These are phyloP conservation scores for Cyanocitta stelleri DNA, from an alignment of 2,113 vertebrate species.

Conservation along the genomic window DNA sequence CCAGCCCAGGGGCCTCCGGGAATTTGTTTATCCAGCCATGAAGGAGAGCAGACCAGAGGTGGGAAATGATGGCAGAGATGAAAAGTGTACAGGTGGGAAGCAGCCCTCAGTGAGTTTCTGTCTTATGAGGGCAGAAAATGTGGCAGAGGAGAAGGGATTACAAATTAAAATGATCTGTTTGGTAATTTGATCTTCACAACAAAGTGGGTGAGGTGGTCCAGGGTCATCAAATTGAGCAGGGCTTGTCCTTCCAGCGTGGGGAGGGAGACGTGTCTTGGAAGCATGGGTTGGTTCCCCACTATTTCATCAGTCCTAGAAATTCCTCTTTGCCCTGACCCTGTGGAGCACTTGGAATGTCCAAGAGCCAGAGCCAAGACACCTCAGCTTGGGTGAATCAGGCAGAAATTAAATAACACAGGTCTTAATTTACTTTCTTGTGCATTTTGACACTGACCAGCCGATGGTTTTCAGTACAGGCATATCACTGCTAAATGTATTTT, in stretches of 20 bases:
- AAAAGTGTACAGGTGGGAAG: not conserved
- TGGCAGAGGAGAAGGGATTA: not conserved
- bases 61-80: not conserved
- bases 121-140: not conserved
- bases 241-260: not conserved
- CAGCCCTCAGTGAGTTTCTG: not conserved
- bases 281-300: not conserved
- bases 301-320: not conserved
- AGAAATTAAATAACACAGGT: not conserved
- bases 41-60: not conserved
- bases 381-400: not conserved
- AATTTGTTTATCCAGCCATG: not conserved
- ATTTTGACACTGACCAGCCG: not conserved
- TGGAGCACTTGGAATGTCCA: not conserved
- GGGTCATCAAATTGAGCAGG: accelerated
- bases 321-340: not conserved
- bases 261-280: not conserved
- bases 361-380: not conserved
- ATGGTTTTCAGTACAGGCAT: not conserved
- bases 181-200: not conserved
- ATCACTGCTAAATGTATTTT: not conserved
- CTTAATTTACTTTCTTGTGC: not conserved
- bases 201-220: too few relatives aligned
- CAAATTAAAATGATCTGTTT: not conserved
- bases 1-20: not conserved